phyloP scores from a whole-genome alignment of 2,888 invertebrate genomes.

The Ferrisia virgata region DNA sequence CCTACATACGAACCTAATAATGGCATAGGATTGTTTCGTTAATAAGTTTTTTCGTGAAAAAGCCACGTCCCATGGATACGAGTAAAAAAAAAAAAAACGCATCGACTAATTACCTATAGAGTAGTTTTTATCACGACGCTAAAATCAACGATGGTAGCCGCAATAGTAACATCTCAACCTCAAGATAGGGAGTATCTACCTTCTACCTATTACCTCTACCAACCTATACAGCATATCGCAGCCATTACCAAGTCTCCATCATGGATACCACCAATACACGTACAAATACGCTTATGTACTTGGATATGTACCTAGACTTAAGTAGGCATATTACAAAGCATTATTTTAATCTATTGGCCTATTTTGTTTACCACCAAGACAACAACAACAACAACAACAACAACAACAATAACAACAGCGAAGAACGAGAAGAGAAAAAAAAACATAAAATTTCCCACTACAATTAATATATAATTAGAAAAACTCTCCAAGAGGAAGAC shows the following conservation, averaged over 20 bases:
- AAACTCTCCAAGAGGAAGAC: slow-evolving; percentile 3
- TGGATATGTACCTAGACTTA: too few relatives aligned
- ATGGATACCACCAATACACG: neutral
- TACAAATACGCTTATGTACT: neutral
- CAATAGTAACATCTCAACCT: neutral
- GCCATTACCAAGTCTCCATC: slow-evolving; percentile 20
- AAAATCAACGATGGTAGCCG: neutral
- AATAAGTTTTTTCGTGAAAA: neutral
- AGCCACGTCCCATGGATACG: neutral
- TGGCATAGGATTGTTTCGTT: neutral
- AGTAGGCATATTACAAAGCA: too few relatives aligned
- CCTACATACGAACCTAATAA: neutral
- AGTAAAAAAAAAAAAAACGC: too few relatives aligned
- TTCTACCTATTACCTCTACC: neutral
- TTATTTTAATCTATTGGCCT: neutral
- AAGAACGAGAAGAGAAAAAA: neutral
- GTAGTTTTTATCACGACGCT: neutral
- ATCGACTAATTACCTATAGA: neutral
- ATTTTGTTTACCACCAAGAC: neutral
- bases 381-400: neutral
- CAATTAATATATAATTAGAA: slow-evolving; percentile 32
- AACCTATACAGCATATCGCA: neutral
- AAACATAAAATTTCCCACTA: neutral
- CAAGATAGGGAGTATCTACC: neutral
- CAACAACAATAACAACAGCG: neutral